Conservation (phyloP, 1,140 invertebrate genomes). For the Radopholus similis region DNA sequence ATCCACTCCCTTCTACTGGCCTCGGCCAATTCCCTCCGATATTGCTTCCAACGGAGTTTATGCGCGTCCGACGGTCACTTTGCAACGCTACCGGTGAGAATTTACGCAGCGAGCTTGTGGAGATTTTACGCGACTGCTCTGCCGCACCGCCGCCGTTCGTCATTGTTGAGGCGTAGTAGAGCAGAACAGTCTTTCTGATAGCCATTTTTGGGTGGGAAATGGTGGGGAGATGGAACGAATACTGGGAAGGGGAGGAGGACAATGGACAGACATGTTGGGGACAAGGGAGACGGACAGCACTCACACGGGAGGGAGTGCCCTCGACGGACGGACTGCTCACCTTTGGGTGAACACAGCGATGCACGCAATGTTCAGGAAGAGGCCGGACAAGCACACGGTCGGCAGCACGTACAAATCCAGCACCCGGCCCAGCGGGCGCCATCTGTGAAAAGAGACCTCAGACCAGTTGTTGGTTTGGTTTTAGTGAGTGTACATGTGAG, state of each 20-base stretch:
- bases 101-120: too few relatives aligned
- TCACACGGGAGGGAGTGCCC: slow-evolving; percentile 43
- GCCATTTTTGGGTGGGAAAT: too few relatives aligned
- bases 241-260: neutral
- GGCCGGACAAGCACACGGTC: slow-evolving; percentile 44
- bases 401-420: slow-evolving; percentile 49
- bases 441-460: too few relatives aligned
- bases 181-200: neutral
- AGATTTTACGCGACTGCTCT: neutral
- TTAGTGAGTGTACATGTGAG: too few relatives aligned
- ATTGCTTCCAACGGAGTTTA: too few relatives aligned
- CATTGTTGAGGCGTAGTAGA: neutral
- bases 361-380: slow-evolving; percentile 41
- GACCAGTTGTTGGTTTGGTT: too few relatives aligned
- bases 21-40: too few relatives aligned
- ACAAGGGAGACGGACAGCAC: neutral
- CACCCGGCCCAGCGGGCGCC: slow-evolving; percentile 42
- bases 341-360: slow-evolving; percentile 35
- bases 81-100: too few relatives aligned
- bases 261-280: neutral
- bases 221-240: neutral
- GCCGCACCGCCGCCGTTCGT: neutral
- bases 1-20: too few relatives aligned
- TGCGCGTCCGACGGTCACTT: too few relatives aligned
- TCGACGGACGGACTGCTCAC: slow-evolving; percentile 42